These are phyloP conservation scores for Athalia circularis DNA, from an alignment of 2,888 invertebrate species.

Conservation along the genomic window DNA sequence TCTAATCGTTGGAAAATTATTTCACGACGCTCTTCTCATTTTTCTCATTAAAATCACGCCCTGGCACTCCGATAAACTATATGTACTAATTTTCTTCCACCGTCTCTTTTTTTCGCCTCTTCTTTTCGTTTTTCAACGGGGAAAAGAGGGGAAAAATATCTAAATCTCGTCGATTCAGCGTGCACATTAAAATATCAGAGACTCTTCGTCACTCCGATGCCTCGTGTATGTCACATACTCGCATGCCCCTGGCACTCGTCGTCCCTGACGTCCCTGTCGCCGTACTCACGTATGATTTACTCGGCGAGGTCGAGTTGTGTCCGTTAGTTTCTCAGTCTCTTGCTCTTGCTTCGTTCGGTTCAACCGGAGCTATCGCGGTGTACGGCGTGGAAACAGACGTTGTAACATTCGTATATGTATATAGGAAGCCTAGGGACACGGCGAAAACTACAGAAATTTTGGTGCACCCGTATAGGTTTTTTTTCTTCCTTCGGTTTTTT, in stretches of 20 bases:
- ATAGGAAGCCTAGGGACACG: neutral
- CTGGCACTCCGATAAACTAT: no score
- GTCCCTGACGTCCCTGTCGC: conserved; percentile 36
- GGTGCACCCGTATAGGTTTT: no score
- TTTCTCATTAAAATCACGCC: no score
- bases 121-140: no score
- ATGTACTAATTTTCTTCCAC: no score
- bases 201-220: conserved; percentile 10
- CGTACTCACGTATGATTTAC: conserved; percentile 38
- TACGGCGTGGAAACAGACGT: neutral
- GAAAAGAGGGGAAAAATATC: neutral
- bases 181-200: no score
- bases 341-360: conserved; percentile 29
- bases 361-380: conserved; percentile 7
- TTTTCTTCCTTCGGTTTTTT: no score
- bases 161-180: no score
- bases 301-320: conserved; percentile 38
- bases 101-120: no score
- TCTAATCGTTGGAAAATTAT: no score
- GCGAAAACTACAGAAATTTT: neutral
- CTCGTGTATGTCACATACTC: conserved; percentile 3
- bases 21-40: no score
- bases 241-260: conserved; percentile 38
- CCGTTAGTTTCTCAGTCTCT: conserved; percentile 39
- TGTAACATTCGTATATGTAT: neutral